Evolutionary conservation across 2,113 vertebrate species (phyloP).

Genomic region (Eupsittula cactorum): DNA sequence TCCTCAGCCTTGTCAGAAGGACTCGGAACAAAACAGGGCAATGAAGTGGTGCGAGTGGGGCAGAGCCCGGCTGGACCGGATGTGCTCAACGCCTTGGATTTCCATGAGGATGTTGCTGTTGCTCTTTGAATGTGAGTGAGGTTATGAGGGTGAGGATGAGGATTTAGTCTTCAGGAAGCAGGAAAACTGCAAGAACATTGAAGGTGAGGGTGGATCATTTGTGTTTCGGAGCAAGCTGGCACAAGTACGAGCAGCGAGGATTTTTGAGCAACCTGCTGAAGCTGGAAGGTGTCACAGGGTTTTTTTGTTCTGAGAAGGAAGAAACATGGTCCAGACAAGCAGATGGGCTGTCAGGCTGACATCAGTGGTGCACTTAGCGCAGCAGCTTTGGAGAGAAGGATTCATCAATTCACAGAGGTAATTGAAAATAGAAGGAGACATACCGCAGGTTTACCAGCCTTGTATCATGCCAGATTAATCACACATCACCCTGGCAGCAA

Average conservation of each 20-base stretch:
- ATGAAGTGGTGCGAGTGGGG: background rate
- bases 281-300: slow-evolving; percentile 22
- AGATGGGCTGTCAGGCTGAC: slow-evolving; percentile 66
- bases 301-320: slow-evolving; percentile 8
- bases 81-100: background rate
- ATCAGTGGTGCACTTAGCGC: slow-evolving; percentile 22
- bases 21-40: accelerated
- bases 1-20: background rate
- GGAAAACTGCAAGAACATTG: background rate
- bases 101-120: background rate
- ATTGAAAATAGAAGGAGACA: slow-evolving; percentile 42
- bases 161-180: background rate
- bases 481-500: background rate
- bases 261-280: slow-evolving; percentile 49
- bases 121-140: background rate
- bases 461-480: slow-evolving; percentile 20
- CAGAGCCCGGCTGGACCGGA: background rate
- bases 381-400: slow-evolving; percentile 48
- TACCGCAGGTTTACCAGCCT: background rate
- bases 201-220: background rate
- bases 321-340: slow-evolving; percentile 44
- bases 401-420: slow-evolving; percentile 46
- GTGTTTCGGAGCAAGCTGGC: background rate
- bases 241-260: background rate
- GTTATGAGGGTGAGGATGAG: background rate